phyloP scores from a whole-genome alignment of 1,140 invertebrate genomes.

The Achatina immaculata region DNA sequence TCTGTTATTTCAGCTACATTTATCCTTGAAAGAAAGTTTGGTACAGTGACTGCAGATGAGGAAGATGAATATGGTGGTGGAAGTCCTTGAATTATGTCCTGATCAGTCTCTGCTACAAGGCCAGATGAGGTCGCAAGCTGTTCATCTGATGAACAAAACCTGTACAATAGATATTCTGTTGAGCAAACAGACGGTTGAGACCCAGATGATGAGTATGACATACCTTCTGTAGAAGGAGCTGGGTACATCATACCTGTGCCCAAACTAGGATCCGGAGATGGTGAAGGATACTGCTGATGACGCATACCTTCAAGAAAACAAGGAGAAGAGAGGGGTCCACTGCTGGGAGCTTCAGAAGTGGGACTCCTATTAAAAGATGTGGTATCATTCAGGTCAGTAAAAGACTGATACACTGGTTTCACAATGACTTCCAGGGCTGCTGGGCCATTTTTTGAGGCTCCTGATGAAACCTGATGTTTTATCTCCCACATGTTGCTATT shows the following conservation, averaged over 20 bases:
- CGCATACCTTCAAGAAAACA: not conserved
- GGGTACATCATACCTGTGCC: conserved; percentile 15
- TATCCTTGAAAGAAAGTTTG: not conserved
- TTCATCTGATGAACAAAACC: not conserved
- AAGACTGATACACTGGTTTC: not conserved
- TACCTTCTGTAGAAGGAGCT: not conserved
- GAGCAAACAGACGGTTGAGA: not conserved
- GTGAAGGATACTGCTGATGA: not conserved
- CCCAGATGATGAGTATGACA: not conserved
- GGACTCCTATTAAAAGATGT: not conserved
- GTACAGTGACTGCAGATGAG: not conserved
- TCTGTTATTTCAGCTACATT: not conserved
- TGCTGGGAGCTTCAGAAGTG: not conserved
- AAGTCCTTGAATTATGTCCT: not conserved
- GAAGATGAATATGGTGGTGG: not conserved
- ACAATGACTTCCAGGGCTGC: not conserved
- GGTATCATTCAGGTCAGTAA: not conserved
- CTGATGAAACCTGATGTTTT: not conserved
- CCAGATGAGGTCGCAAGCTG: not conserved
- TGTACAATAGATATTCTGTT: not conserved
- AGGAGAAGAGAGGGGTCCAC: not conserved
- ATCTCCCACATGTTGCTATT: not conserved
- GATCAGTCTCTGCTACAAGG: not conserved
- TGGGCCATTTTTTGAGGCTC: not conserved
- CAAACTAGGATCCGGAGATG: not conserved